These are phyloP conservation scores for Drosophila parthenogenetica DNA, from an alignment of 2,888 invertebrate genomes.

Conservation along the genomic window DNA sequence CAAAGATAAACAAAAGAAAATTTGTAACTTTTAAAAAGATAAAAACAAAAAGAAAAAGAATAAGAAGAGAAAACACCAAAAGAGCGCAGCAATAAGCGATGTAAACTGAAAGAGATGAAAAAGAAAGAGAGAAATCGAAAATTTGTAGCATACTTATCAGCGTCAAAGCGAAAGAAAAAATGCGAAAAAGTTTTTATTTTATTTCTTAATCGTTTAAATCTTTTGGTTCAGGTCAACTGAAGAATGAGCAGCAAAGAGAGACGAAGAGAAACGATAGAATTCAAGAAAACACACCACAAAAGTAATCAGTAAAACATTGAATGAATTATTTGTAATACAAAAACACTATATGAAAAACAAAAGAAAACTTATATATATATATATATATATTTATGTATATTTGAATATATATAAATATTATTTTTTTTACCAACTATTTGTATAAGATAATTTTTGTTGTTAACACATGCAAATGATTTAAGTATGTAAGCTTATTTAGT, in stretches of 20 bases:
- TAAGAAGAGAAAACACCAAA: slow-evolving; percentile 7
- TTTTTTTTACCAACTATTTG: slow-evolving; percentile 41
- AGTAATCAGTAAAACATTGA: slow-evolving; percentile 19
- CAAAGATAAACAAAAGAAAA: slow-evolving; percentile 14
- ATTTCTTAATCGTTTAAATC: slow-evolving; percentile 1
- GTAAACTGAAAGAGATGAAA: slow-evolving; percentile 5
- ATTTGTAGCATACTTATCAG: slow-evolving; percentile 42
- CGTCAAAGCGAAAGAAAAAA: slow-evolving; percentile 9
- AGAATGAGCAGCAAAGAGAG: background rate
- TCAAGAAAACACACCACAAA: slow-evolving; percentile 4
- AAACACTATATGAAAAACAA: background rate
- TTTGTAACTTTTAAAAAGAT: slow-evolving; percentile 50
- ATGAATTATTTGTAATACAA: slow-evolving; percentile 44
- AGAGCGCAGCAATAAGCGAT: slow-evolving; percentile 1
- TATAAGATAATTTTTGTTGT: slow-evolving; percentile 59
- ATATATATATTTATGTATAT: background rate
- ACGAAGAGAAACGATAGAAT: slow-evolving; percentile 9
- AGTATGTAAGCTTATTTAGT: slow-evolving; percentile 63
- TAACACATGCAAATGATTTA: slow-evolving; percentile 54
- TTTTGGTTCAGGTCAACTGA: slow-evolving; percentile 10
- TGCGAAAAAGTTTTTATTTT: slow-evolving; percentile 1
- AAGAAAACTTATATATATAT: background rate
- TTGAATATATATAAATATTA: slow-evolving; percentile 9
- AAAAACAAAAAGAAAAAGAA: background rate
- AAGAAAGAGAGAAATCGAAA: background rate